Evolutionary conservation across 2,113 vertebrate species (phyloP).

Genomic region (Cacatua alba): DNA sequence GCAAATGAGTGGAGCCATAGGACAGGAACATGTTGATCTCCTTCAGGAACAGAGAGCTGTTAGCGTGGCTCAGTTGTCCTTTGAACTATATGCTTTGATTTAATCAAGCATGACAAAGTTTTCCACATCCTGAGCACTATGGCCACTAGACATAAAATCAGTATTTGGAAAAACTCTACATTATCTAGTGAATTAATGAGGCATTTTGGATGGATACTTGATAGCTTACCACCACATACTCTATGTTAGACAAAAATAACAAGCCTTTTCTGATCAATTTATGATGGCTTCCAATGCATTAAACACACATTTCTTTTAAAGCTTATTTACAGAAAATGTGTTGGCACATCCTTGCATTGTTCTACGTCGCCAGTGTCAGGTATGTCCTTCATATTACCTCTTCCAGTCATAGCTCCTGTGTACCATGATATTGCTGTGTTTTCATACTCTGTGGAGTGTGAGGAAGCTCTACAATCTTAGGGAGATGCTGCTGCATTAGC

Average conservation of each 20-base stretch:
- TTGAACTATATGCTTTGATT: not conserved
- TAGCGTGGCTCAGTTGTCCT: not conserved
- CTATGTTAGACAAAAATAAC: not conserved
- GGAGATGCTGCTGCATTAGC: not conserved
- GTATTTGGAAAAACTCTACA: not conserved
- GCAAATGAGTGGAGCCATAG: not conserved
- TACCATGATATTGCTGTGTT: not conserved
- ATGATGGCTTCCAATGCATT: not conserved
- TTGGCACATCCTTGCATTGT: constrained; percentile 96
- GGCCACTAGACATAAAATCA: not conserved
- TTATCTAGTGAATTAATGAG: not conserved
- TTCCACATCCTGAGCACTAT: not conserved
- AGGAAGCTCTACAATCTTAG: not conserved
- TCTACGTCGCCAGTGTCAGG: constrained; percentile 95
- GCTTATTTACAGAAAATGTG: constrained; percentile 97
- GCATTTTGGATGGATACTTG: not conserved
- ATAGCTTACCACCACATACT: not conserved
- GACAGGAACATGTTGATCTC: not conserved
- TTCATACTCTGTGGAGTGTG: not conserved
- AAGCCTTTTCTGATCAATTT: not conserved
- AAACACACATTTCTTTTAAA: constrained; percentile 67
- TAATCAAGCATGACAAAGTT: not conserved
- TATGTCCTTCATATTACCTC: constrained; percentile 57
- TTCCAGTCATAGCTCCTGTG: not conserved
- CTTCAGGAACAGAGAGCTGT: not conserved